phyloP scores from a whole-genome alignment of 2,888 invertebrate genomes.

The Lymantria dispar region DNA sequence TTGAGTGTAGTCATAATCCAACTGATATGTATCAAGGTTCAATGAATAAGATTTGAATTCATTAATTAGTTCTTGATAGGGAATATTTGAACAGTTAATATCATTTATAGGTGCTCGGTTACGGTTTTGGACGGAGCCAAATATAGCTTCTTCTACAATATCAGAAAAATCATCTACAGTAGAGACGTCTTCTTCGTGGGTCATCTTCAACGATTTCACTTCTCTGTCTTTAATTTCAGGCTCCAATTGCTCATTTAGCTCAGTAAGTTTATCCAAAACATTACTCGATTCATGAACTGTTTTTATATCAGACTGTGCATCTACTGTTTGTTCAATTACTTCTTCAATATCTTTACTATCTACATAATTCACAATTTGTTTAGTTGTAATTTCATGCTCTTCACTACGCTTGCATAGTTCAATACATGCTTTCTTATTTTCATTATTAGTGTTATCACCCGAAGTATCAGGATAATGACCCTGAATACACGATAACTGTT shows the following conservation, averaged over 20 bases:
- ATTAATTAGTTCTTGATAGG: conserved; percentile 57
- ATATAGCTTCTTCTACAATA: conserved; percentile 80
- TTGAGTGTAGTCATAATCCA: conserved; percentile 60
- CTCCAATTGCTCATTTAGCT: background rate
- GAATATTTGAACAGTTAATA: conserved; percentile 37
- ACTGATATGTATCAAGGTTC: conserved; percentile 52
- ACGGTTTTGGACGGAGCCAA: conserved; percentile 84
- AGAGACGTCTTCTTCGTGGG: conserved; percentile 4
- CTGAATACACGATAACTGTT: conserved; percentile 6
- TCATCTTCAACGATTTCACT: background rate
- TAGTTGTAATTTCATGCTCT: background rate
- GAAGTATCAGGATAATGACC: background rate
- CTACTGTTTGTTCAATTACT: background rate
- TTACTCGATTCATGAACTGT: too few species aligned
- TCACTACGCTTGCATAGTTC: background rate
- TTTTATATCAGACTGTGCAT: background rate
- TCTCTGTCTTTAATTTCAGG: background rate
- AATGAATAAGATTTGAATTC: conserved; percentile 64
- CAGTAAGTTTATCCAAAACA: background rate
- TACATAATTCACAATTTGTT: background rate
- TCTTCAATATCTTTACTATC: background rate
- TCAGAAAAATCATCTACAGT: conserved; percentile 43
- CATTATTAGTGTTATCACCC: background rate
- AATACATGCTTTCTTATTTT: background rate
- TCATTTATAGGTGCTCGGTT: conserved; percentile 39